Percentiles rank a stretch among this genome's conserved stretches.
Conservation (phyloP, 2,113 vertebrate species). For the Lonchura striata region DNA sequence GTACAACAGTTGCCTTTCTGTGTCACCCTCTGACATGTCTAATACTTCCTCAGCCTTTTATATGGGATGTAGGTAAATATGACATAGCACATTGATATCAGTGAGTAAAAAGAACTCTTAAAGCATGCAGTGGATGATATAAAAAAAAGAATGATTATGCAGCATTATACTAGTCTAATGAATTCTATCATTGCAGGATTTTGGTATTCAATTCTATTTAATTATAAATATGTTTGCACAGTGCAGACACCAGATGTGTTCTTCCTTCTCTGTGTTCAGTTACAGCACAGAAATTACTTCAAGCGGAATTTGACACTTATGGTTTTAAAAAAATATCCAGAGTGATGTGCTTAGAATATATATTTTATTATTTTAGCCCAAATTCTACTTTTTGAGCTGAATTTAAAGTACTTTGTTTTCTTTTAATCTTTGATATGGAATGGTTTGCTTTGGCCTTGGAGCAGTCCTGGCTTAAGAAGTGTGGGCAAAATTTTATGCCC, state of each 20-base stretch:
- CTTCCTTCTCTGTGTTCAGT: slow-evolving; percentile 14
- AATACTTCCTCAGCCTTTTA: slow-evolving; percentile 20
- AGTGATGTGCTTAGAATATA: not conserved
- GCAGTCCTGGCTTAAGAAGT: not conserved
- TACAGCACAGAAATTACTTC: slow-evolving; percentile 9
- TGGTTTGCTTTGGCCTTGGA: not conserved
- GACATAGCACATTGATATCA: slow-evolving; percentile 1
- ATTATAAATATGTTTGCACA: slow-evolving; percentile 39
- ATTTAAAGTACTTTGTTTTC: not conserved
- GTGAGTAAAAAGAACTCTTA: slow-evolving; percentile 14
- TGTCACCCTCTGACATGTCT: slow-evolving; percentile 22
- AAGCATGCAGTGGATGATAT: not conserved
- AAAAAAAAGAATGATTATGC: slow-evolving; percentile 47
- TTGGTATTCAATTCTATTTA: slow-evolving; percentile 47
- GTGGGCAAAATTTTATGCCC: not conserved
- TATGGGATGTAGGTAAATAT: not conserved
- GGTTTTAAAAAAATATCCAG: not conserved
- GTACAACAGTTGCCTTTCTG: not conserved
- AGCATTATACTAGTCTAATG: slow-evolving; percentile 43
- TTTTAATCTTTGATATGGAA: not conserved
- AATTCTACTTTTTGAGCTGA: not conserved
- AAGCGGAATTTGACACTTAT: not conserved
- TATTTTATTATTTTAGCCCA: not conserved
- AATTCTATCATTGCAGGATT: slow-evolving; percentile 46
- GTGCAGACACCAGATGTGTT: slow-evolving; percentile 50